Evolutionary conservation across 2,113 vertebrate species (phyloP).

Genomic region (Seriola dumerili): DNA sequence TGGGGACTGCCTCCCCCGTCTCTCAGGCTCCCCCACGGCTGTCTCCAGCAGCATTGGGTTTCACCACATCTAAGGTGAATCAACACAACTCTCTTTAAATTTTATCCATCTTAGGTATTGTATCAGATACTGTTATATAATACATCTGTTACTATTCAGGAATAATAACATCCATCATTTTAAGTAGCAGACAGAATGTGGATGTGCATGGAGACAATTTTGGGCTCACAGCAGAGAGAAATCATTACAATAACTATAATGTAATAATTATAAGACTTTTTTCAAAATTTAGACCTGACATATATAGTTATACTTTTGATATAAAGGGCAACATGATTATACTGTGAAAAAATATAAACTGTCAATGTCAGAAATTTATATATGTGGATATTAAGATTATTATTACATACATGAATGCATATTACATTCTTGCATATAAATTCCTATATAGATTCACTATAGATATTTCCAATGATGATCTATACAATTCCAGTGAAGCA

Average conservation of each 20-base stretch:
- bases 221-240: background rate
- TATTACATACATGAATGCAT: background rate
- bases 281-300: background rate
- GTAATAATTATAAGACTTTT: background rate
- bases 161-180: constrained; percentile 57
- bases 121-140: constrained; percentile 52
- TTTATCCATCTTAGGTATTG: constrained; percentile 55
- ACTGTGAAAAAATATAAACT: background rate
- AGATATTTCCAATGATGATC: background rate
- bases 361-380: background rate
- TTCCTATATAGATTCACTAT: background rate
- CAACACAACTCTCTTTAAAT: constrained; percentile 48
- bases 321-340: background rate
- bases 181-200: constrained; percentile 15
- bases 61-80: constrained; percentile 64
- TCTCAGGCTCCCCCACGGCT: constrained; percentile 27
- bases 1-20: constrained; percentile 32
- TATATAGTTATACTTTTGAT: background rate
- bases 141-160: constrained; percentile 52
- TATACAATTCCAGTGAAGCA: background rate
- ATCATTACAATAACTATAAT: background rate
- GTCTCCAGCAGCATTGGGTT: constrained; percentile 49
- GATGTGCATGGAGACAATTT: constrained; percentile 32
- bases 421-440: background rate
- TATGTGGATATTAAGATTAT: background rate